These are phyloP conservation scores for Dendronephthya gigantea DNA, from an alignment of 64 coral and sea anemone species.

Conservation along the genomic window DNA sequence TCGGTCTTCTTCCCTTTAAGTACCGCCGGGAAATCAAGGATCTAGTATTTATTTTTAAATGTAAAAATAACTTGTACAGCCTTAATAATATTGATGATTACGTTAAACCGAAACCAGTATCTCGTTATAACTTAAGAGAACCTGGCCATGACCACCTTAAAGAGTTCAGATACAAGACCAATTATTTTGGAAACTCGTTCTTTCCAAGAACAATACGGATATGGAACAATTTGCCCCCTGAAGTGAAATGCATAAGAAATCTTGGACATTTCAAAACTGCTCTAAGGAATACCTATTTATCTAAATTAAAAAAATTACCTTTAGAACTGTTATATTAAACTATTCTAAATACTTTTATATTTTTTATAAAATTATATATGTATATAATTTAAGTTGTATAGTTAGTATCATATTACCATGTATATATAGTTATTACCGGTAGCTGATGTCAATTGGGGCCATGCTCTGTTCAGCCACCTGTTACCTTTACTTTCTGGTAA, in stretches of 20 bases:
- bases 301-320: neutral
- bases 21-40: neutral
- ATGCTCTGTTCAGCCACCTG: neutral
- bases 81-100: too few relatives aligned
- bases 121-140: too few relatives aligned
- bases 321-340: neutral
- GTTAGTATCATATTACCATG: neutral
- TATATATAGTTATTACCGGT: neutral
- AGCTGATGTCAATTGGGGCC: neutral
- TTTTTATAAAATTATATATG: too few relatives aligned
- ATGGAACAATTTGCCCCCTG: neutral
- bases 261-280: too few relatives aligned
- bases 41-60: too few relatives aligned
- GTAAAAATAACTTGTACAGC: too few relatives aligned
- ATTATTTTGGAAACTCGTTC: too few relatives aligned
- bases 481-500: too few relatives aligned
- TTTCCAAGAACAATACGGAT: too few relatives aligned
- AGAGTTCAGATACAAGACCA: too few relatives aligned
- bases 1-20: neutral
- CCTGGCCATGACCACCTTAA: too few relatives aligned
- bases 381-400: neutral
- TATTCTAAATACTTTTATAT: neutral
- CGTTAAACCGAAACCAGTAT: too few relatives aligned
- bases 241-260: conserved; percentile 30
- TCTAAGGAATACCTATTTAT: neutral